Conservation (phyloP, 1,140 invertebrate species). For the Brachionus asplanchnoidis region DNA sequence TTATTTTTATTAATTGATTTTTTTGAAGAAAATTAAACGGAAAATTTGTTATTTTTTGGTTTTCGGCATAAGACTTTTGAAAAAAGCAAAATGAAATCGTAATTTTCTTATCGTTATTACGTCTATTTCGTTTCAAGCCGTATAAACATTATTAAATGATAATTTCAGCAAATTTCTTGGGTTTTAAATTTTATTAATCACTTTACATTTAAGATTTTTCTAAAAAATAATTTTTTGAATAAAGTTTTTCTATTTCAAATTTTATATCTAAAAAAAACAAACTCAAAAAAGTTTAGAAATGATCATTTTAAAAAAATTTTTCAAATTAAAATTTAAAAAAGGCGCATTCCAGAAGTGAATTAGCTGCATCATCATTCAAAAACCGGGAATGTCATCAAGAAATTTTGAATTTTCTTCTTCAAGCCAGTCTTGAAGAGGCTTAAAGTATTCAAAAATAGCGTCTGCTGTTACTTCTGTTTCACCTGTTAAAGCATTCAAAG, state of each 20-base stretch:
- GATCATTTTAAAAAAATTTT: neutral
- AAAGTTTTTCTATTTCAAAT: neutral
- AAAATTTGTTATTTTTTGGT: too few species aligned
- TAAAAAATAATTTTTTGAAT: too few species aligned
- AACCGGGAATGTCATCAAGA: neutral
- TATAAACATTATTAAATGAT: too few species aligned
- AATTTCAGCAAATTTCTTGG: too few species aligned
- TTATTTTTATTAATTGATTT: too few species aligned
- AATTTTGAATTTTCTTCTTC: conserved; percentile 64
- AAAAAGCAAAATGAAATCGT: too few species aligned
- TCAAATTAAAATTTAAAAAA: neutral
- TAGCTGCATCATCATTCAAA: neutral
- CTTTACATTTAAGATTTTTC: too few species aligned
- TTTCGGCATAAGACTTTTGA: too few species aligned
- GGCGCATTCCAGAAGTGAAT: neutral
- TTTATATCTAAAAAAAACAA: neutral
- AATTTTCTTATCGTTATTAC: too few species aligned
- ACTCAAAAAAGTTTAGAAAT: neutral
- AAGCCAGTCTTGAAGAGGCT: conserved; percentile 73
- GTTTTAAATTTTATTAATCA: too few species aligned
- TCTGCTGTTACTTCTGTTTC: conserved; percentile 68
- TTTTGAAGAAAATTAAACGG: too few species aligned
- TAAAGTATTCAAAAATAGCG: conserved; percentile 75
- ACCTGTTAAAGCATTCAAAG: conserved; percentile 69
- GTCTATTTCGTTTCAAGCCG: too few species aligned